These are phyloP conservation scores for Amorpha juglandis DNA, from an alignment of 2,888 invertebrate species.

Conservation along the genomic window DNA sequence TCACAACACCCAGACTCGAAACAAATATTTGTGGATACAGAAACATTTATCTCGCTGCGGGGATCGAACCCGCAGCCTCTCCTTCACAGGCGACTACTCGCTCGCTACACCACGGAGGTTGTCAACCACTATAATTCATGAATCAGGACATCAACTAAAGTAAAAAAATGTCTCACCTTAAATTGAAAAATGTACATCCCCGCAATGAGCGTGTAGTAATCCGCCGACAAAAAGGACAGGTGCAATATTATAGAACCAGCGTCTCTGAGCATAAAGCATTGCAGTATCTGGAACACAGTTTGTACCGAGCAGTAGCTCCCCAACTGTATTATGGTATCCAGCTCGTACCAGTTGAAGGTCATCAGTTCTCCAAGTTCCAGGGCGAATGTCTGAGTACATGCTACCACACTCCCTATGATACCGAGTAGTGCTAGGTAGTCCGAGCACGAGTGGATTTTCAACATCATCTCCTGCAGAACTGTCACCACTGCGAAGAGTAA, in stretches of 20 bases:
- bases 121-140: background rate
- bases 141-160: too few relatives aligned
- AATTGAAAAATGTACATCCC: conserved; percentile 92
- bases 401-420: conserved; percentile 90
- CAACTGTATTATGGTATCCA: conserved; percentile 85
- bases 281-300: conserved; percentile 90
- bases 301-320: conserved; percentile 88
- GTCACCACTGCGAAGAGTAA: conserved; percentile 91
- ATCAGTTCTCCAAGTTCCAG: conserved; percentile 89
- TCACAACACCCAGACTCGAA: too few relatives aligned
- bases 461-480: conserved; percentile 91
- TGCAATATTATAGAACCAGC: conserved; percentile 93
- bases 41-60: too few relatives aligned
- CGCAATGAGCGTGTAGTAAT: conserved; percentile 92
- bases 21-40: too few relatives aligned
- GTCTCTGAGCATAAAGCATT: conserved; percentile 89
- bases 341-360: conserved; percentile 88
- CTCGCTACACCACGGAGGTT: too few relatives aligned
- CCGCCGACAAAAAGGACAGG: conserved; percentile 91
- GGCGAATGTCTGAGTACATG: conserved; percentile 91
- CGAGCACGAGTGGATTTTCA: conserved; percentile 89
- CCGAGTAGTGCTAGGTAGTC: conserved; percentile 93
- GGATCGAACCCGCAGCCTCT: too few relatives aligned
- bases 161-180: conserved; percentile 82
- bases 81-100: too few relatives aligned